These are phyloP conservation scores for Tetanocera ferruginea DNA, from an alignment of 2,888 invertebrate genomes.

Conservation along the genomic window DNA sequence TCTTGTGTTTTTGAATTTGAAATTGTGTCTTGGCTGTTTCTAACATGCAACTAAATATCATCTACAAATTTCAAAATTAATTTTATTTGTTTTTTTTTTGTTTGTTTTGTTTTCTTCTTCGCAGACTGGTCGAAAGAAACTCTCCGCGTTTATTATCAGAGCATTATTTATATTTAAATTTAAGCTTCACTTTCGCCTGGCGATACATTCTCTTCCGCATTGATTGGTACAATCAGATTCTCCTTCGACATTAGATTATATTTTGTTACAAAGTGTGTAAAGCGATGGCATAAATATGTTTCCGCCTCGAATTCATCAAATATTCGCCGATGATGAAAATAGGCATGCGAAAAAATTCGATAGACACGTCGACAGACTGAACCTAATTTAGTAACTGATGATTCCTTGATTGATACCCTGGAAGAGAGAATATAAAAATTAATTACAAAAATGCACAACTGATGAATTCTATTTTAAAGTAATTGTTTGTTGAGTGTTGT, in stretches of 20 bases:
- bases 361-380: conserved; percentile 99
- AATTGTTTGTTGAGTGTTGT: background rate
- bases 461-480: background rate
- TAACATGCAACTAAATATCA: conserved; percentile 20
- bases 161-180: conserved; percentile 48
- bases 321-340: conserved; percentile 96
- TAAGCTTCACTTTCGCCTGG: conserved; percentile 73
- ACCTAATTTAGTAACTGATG: conserved; percentile 97
- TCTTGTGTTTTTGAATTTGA: conserved; percentile 16
- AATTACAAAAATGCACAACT: background rate
- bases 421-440: conserved; percentile 38
- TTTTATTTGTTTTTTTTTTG: conserved; percentile 6
- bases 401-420: conserved; percentile 98
- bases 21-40: conserved; percentile 1
- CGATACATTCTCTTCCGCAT: conserved; percentile 79
- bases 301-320: conserved; percentile 99
- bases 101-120: conserved; percentile 8
- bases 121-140: background rate
- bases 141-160: conserved; percentile 36
- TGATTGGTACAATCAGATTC: conserved; percentile 97
- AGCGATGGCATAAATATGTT: conserved; percentile 94
- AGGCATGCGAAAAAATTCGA: conserved; percentile 99
- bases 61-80: conserved; percentile 27
- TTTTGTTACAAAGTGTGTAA: conserved; percentile 98
- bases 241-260: conserved; percentile 99